Evolutionary conservation across 2,797 vertebrate genomes (phyloP).

Genomic region (Rhabdomys pumilio): DNA sequence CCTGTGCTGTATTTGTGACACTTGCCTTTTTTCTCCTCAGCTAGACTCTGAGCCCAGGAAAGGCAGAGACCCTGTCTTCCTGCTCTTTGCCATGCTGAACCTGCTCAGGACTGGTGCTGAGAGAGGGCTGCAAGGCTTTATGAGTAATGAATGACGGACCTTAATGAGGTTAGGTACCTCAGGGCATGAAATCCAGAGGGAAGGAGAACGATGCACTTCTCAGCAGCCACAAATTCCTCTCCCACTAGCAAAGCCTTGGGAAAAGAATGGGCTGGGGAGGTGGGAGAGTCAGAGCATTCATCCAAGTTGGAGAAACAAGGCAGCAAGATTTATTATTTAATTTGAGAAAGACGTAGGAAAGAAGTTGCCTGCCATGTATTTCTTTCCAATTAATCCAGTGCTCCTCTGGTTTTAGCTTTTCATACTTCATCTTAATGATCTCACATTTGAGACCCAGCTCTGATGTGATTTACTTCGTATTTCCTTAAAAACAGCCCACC

Average conservation of each 20-base stretch:
- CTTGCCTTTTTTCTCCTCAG: neutral
- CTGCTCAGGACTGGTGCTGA: neutral
- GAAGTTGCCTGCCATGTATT: neutral
- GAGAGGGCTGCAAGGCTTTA: neutral
- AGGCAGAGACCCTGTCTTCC: neutral
- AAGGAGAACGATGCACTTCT: neutral
- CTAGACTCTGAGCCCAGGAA: neutral
- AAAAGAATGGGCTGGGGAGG: constrained; percentile 41
- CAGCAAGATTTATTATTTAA: constrained; percentile 52
- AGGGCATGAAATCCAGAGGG: neutral
- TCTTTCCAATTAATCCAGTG: constrained; percentile 16
- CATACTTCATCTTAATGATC: constrained; percentile 48
- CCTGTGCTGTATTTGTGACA: neutral
- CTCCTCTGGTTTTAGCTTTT: constrained; percentile 35
- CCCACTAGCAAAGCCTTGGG: constrained; percentile 6
- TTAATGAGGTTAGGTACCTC: neutral
- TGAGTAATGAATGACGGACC: neutral
- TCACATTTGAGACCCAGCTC: neutral
- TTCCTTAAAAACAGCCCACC: constrained; percentile 43
- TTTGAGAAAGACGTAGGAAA: constrained; percentile 39
- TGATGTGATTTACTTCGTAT: constrained; percentile 59
- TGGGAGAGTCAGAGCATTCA: neutral
- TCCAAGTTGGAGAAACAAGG: constrained; percentile 35
- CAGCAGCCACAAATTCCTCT: neutral
- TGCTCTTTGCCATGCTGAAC: neutral